These are phyloP conservation scores for Darevskia nairensis DNA, from an alignment of 2,797 vertebrate genomes.

Conservation along the genomic window DNA sequence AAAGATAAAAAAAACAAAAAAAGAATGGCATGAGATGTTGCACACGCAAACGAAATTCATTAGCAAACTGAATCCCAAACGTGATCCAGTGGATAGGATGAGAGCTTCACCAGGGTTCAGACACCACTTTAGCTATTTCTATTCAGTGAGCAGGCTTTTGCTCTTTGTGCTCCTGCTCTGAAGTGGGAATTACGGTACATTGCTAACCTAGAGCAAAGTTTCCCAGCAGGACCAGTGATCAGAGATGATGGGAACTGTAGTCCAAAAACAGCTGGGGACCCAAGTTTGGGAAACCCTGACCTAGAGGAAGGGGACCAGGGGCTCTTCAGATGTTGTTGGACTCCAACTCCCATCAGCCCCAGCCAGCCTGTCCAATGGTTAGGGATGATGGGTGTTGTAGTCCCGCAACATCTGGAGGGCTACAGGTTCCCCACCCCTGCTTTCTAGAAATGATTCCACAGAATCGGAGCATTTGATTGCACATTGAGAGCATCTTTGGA, in stretches of 20 bases:
- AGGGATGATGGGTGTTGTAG: too few species aligned
- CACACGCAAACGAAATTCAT: slow-evolving; percentile 25
- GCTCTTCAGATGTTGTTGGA: too few species aligned
- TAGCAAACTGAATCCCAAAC: background rate
- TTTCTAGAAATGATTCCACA: too few species aligned
- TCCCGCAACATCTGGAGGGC: too few species aligned
- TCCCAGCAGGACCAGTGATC: background rate
- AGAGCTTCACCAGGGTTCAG: background rate
- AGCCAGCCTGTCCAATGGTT: too few species aligned
- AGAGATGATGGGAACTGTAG: too few species aligned
- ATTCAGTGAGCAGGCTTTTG: background rate
- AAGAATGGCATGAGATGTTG: slow-evolving; percentile 47
- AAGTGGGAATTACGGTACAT: background rate
- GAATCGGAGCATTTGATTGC: background rate
- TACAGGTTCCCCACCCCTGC: too few species aligned
- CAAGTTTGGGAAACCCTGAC: too few species aligned
- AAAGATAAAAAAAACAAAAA: slow-evolving; percentile 71
- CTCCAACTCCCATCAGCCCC: too few species aligned
- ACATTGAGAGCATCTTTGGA: background rate
- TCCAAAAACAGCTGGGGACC: too few species aligned
- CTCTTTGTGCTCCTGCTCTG: background rate
- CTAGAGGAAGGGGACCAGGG: too few species aligned
- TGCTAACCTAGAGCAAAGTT: background rate
- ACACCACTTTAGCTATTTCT: background rate
- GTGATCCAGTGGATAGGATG: background rate